These are phyloP conservation scores for Gnatocerus cornutus DNA, from an alignment of 2,888 invertebrate genomes.

Conservation along the genomic window DNA sequence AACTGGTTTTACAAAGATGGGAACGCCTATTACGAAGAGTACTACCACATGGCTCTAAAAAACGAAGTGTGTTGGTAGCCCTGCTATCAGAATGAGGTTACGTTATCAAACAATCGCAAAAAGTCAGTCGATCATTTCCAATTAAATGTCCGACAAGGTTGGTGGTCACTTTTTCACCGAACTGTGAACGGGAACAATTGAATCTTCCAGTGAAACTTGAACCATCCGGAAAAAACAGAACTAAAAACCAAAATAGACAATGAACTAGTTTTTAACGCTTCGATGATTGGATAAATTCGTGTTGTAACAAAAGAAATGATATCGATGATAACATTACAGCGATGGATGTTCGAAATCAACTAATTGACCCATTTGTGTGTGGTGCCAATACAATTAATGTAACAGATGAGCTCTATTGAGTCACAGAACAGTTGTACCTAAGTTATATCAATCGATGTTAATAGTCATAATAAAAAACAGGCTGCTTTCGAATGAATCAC, in stretches of 20 bases:
- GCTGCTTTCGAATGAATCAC: conserved; percentile 26
- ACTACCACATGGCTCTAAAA: no score
- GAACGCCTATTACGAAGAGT: no score
- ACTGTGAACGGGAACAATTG: not conserved
- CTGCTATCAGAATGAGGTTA: no score
- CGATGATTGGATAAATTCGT: conserved; percentile 17
- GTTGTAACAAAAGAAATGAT: conserved; percentile 15
- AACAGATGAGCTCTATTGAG: conserved; percentile 19
- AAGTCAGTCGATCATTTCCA: not conserved
- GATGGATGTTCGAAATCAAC: not conserved
- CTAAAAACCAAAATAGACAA: conserved; percentile 19
- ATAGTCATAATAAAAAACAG: conserved; percentile 2
- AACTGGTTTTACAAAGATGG: no score
- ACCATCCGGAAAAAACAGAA: not conserved
- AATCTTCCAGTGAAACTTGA: not conserved
- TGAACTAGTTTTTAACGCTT: conserved; percentile 18
- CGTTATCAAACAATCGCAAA: no score
- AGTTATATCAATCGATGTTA: conserved; percentile 16
- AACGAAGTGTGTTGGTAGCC: no score
- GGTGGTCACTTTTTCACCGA: conserved; percentile 10
- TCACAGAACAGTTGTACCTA: conserved; percentile 19
- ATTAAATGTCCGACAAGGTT: not conserved
- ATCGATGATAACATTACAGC: not conserved
- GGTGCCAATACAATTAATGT: conserved; percentile 26
- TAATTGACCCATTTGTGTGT: conserved; percentile 34